A percentile compares a stretch with the other conserved stretches of the same genome.
Evolutionary conservation across 2,113 vertebrate species (phyloP).

Genomic region (Halichoeres trimaculatus): DNA sequence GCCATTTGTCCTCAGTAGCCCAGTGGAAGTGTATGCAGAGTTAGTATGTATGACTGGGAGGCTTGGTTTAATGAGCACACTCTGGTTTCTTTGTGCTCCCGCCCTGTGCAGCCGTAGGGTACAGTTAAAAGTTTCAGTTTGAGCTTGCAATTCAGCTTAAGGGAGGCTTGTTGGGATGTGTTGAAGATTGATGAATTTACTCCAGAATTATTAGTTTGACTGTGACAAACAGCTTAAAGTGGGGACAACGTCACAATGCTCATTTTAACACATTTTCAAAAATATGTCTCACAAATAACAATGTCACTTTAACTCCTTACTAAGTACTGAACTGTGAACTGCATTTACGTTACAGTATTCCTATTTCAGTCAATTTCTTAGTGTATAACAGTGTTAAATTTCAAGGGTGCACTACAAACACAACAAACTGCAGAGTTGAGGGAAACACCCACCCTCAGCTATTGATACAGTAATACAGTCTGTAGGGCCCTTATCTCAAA

Average conservation of each 20-base stretch:
- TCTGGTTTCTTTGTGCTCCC: conserved; percentile 46
- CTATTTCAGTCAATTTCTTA: neutral
- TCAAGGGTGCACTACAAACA: neutral
- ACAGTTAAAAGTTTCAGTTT: conserved; percentile 37
- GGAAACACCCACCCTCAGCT: neutral
- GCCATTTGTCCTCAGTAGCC: conserved; percentile 1
- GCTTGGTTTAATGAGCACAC: conserved; percentile 39
- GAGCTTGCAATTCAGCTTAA: conserved; percentile 20
- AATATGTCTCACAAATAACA: conserved; percentile 5
- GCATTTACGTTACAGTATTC: neutral
- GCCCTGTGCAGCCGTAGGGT: conserved; percentile 44
- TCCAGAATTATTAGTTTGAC: conserved; percentile 1
- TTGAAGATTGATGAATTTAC: conserved; percentile 22
- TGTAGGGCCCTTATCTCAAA: neutral
- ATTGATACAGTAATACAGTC: neutral
- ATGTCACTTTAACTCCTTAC: neutral
- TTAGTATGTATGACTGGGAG: conserved; percentile 27
- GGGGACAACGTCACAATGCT: neutral
- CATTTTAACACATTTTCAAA: neutral
- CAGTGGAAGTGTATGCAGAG: conserved; percentile 1
- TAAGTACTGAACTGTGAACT: neutral
- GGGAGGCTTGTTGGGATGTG: conserved; percentile 47
- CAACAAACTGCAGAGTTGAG: neutral
- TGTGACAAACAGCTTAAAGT: neutral
- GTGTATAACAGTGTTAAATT: too few relatives aligned